Percentiles rank a stretch among this genome's conserved stretches.
Evolutionary conservation across 64 coral and sea anemone genomes (phyloP).

Genomic region (Porites australiensis): DNA sequence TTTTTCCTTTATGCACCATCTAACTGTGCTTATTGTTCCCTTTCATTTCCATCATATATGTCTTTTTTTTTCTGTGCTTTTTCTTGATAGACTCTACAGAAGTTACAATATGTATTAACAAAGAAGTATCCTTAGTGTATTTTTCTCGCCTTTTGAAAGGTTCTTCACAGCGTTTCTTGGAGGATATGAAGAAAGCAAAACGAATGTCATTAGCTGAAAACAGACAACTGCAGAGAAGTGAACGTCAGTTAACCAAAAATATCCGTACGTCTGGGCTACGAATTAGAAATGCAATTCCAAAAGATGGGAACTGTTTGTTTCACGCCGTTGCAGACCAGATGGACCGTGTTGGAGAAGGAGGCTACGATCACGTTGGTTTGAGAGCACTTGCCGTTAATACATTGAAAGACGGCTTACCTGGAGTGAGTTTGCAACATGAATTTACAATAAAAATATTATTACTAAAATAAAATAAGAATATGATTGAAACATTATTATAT

Average conservation of each 20-base stretch:
- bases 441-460: too few species aligned
- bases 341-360: not conserved
- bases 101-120: not conserved
- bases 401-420: not conserved
- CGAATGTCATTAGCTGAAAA: not conserved
- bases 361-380: not conserved
- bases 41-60: too few species aligned
- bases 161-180: not conserved
- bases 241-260: not conserved
- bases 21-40: too few species aligned
- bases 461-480: too few species aligned
- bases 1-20: too few species aligned
- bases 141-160: not conserved
- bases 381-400: not conserved
- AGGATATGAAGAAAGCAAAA: not conserved
- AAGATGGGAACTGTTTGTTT: not conserved
- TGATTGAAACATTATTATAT: too few species aligned
- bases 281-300: not conserved
- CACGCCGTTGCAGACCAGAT: conserved; percentile 2
- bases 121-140: not conserved
- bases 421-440: not conserved
- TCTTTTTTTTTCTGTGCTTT: too few species aligned
- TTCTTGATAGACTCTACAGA: too few species aligned
- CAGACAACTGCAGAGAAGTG: not conserved
- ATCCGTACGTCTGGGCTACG: not conserved